phyloP scores from a whole-genome alignment of 2,888 invertebrate species.

The Aradus depressus region DNA sequence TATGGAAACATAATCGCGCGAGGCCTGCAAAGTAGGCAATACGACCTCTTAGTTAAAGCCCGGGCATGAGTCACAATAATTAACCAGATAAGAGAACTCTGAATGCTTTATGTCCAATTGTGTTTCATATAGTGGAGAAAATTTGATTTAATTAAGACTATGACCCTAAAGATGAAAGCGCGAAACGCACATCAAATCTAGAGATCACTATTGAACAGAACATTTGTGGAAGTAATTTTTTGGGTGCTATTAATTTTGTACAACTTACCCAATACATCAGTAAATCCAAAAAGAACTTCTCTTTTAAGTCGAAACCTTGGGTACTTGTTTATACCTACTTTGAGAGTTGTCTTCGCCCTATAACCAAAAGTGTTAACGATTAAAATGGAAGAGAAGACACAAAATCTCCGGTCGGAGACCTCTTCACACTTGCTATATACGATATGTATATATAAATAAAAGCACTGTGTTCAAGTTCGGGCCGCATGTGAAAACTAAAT shows the following conservation, averaged over 20 bases:
- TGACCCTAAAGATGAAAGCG: background rate
- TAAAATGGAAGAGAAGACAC: background rate
- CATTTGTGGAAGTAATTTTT: no score
- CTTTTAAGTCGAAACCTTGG: conserved; percentile 58
- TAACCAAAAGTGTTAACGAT: background rate
- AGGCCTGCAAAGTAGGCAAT: no score
- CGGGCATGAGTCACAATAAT: no score
- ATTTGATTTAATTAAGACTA: background rate
- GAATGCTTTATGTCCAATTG: background rate
- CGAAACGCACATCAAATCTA: background rate
- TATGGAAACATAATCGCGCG: no score
- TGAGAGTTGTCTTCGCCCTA: conserved; percentile 48
- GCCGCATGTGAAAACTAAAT: no score
- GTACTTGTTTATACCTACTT: conserved; percentile 62
- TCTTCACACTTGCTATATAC: background rate
- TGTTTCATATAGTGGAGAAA: background rate
- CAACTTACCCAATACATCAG: conserved; percentile 56
- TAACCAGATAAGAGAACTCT: no score
- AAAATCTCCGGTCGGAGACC: background rate
- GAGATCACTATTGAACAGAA: no score
- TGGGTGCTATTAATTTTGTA: no score
- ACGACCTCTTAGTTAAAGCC: no score
- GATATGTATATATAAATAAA: no score
- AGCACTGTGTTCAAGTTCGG: no score
- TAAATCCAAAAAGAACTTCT: conserved; percentile 62